These are phyloP conservation scores for Malacosoma neustria DNA, from an alignment of 2,888 invertebrate species.

Conservation along the genomic window DNA sequence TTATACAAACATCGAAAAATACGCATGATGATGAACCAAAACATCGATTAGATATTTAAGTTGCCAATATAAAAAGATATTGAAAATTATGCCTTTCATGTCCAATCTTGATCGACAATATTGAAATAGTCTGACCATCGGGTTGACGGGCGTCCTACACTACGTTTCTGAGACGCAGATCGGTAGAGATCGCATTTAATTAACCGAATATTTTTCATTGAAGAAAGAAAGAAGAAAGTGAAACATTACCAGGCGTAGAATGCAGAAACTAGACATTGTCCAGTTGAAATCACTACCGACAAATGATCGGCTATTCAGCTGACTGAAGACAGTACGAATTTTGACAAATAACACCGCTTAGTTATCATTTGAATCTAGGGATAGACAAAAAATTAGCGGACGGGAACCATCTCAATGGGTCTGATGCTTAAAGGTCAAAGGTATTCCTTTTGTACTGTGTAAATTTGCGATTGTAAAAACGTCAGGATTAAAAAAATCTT, in stretches of 20 bases:
- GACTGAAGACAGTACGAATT: conserved; percentile 4
- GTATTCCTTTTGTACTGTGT: conserved; percentile 8
- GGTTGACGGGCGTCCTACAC: too few species aligned
- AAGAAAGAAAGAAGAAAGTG: background rate
- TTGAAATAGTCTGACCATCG: too few species aligned
- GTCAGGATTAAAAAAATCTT: conserved; percentile 22
- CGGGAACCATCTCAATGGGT: conserved; percentile 4
- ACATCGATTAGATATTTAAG: too few species aligned
- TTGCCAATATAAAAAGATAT: too few species aligned
- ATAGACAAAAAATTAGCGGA: conserved; percentile 11
- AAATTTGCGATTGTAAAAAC: conserved; percentile 10
- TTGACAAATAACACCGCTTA: conserved; percentile 15
- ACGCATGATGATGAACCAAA: too few species aligned
- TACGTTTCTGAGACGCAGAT: too few species aligned
- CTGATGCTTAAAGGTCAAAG: conserved; percentile 10
- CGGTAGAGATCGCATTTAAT: background rate
- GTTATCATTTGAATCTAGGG: conserved; percentile 15
- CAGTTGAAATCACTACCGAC: background rate
- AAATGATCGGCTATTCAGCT: background rate
- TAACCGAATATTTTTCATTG: background rate
- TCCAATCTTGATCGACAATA: too few species aligned
- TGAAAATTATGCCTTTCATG: too few species aligned
- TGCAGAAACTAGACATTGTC: background rate
- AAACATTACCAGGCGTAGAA: background rate
- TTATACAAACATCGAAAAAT: too few species aligned